A percentile compares a stretch with the other conserved stretches of the same genome.
phyloP scores from a whole-genome alignment of 2,888 invertebrate genomes.

The Xylocampa areola region DNA sequence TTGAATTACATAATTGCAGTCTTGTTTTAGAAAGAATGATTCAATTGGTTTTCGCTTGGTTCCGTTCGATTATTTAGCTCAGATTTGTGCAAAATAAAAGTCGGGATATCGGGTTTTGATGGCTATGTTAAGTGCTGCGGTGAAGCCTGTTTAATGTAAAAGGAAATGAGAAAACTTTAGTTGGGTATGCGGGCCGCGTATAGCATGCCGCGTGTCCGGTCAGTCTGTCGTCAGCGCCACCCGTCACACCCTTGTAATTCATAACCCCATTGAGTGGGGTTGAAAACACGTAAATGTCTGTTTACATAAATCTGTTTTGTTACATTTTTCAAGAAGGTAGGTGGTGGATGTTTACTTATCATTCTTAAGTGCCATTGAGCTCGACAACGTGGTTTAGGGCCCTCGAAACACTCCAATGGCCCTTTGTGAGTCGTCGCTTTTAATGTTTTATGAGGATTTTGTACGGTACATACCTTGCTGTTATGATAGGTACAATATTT shows the following conservation, averaged over 20 bases:
- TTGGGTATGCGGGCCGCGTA: conserved; percentile 39
- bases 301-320: conserved; percentile 67
- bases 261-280: conserved; percentile 53
- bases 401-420: conserved; percentile 73
- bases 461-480: conserved; percentile 48
- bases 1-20: conserved; percentile 22
- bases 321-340: conserved; percentile 64
- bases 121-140: conserved; percentile 9
- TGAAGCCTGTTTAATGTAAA: conserved; percentile 55
- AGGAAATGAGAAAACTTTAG: conserved; percentile 68
- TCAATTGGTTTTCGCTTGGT: conserved; percentile 11
- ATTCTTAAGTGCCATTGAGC: conserved; percentile 74
- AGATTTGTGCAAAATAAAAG: conserved; percentile 9
- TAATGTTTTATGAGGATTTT: conserved; percentile 72
- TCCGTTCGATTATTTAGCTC: conserved; percentile 4
- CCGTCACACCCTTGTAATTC: conserved; percentile 48
- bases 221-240: conserved; percentile 39
- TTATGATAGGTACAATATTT: too few species aligned
- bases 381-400: conserved; percentile 75
- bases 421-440: conserved; percentile 74
- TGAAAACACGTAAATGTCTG: conserved; percentile 62
- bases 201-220: conserved; percentile 33
- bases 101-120: conserved; percentile 15
- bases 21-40: conserved; percentile 6
- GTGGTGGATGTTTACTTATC: conserved; percentile 76